Base-by-base conservation (phyloP, 2,888 invertebrate species). In the Cremastobaeus sp. region DNA sequence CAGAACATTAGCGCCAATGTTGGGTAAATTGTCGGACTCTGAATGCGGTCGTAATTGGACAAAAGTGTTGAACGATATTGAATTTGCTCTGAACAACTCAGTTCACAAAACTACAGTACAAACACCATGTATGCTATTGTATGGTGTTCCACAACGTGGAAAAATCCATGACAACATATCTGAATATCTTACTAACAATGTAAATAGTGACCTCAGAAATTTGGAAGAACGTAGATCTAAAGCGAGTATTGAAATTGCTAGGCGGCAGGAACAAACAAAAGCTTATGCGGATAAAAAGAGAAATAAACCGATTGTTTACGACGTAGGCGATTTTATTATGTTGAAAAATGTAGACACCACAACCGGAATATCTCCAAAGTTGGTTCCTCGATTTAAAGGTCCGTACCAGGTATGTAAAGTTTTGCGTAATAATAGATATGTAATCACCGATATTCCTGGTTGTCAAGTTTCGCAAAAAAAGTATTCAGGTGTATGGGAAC, bases 351-450 rank as follows among this genome's bases (percentile, higher is more conserved):
- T 52, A 30, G 60, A 69, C 12, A 47, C 18, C 14, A 60, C 69
- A 8, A 20, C 60, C 3, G 60, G 79, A 1, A 69, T 71, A 12
- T 68, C 77, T 6, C 66, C 64, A 8, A 78, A 78, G 59, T 35
- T 78, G 12, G 66, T 76, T 9, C 78, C 77, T 4, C 54, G 39
- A 45, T 78, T 78, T 34, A 77, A 60, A 76, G 70, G 79, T 76
- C 8, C 76, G 75, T 78, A 77, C 15, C 52, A 57, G 25, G 65
- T 79, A 3, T 28, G 28, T 2, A 76, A 66, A 41, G 64, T 76
- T 5, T 45, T 80, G 5, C 55, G 76, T 6, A 73, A 77, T 32
- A 75, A 78, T 62, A 48, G 79, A 25, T 79, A 78, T 45, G 52
- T 79, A 0, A 21, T 81, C 0, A 25, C 18, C 1, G 79, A 78